These are phyloP conservation scores for Tetrax tetrax DNA, from an alignment of 2,113 vertebrate species.

Conservation along the genomic window DNA sequence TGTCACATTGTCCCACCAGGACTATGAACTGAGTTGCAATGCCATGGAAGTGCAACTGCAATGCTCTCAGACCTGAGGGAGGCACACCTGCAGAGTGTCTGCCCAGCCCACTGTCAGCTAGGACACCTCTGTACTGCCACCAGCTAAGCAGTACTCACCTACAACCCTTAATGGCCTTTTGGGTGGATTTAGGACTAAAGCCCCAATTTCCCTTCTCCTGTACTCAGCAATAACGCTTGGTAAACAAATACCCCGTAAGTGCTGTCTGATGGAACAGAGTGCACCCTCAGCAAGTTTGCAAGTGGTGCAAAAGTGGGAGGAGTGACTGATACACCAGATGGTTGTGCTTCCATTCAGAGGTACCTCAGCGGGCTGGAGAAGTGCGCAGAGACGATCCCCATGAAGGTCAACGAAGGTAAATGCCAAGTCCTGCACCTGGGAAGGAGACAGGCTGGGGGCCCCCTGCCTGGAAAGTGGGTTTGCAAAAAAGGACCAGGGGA, in stretches of 20 bases:
- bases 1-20: background rate
- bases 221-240: background rate
- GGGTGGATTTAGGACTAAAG: background rate
- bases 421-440: background rate
- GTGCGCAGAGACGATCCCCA: background rate
- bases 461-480: background rate
- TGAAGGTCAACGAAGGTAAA: background rate
- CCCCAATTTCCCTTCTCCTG: background rate
- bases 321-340: background rate
- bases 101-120: background rate
- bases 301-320: background rate
- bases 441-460: background rate
- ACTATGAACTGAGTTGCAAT: background rate
- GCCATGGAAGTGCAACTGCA: background rate
- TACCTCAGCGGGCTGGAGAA: background rate
- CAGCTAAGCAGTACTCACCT: background rate
- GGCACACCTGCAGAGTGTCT: background rate
- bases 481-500: background rate
- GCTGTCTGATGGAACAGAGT: background rate
- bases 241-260: background rate
- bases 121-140: background rate
- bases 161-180: background rate
- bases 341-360: no score
- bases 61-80: background rate
- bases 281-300: background rate